Conservation (phyloP, 2,113 vertebrate species). For the Talpa occidentalis region DNA sequence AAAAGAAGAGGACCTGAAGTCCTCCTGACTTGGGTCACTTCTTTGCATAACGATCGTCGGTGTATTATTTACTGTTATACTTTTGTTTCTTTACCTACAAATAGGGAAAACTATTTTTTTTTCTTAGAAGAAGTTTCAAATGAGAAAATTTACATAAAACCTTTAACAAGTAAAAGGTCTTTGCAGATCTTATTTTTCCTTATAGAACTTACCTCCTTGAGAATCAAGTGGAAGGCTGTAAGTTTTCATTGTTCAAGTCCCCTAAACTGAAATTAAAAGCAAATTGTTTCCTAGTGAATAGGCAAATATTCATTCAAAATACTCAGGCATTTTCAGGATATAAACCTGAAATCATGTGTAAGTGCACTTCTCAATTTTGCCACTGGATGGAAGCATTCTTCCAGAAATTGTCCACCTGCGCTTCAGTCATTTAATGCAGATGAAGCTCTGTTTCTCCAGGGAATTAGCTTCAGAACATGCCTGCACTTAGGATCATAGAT, state of each 20-base stretch:
- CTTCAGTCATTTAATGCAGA: neutral
- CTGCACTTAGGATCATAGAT: neutral
- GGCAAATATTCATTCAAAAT: neutral
- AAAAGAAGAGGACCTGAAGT: no score
- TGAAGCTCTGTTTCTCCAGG: neutral
- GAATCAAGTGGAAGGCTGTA: neutral
- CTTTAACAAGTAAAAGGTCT: neutral
- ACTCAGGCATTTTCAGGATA: neutral
- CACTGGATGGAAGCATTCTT: conserved; percentile 65
- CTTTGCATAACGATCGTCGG: no score
- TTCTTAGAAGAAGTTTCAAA: neutral
- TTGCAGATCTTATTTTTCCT: neutral
- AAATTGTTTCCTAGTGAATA: neutral
- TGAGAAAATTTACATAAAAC: neutral
- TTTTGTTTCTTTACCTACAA: neutral
- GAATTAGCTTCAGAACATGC: neutral
- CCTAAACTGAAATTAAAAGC: neutral
- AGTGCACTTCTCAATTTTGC: neutral
- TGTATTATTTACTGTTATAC: neutral
- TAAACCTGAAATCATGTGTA: neutral
- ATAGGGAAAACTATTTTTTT: neutral
- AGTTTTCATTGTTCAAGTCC: neutral
- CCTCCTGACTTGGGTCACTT: no score
- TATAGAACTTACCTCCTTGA: neutral
- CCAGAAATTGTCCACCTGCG: neutral